Base-by-base conservation (phyloP, 2,797 vertebrate genomes). In the Enteromius thamalakanensis region DNA sequence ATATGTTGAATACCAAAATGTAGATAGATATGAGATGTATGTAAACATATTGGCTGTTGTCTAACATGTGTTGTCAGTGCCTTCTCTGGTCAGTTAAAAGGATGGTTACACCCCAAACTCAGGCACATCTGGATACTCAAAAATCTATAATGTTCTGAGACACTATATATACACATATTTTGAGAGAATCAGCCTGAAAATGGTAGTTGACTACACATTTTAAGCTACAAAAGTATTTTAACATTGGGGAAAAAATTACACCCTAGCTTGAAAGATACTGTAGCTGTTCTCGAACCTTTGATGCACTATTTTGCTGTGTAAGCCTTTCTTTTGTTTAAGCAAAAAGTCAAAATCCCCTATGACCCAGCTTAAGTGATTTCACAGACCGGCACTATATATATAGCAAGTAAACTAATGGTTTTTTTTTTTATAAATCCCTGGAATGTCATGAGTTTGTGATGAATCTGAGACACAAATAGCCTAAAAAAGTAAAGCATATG, bases 271-370 rank as follows among this genome's bases (percentile, higher is more conserved):
- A 75, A 55, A 40, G 11, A 58, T 26, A 26, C 26, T 26, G 26
- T n/a, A 34, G 1, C 37, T 23, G 72, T 21, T 8, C 29, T 55
- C 6, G 0, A 15, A 45, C 9, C 11, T 76, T 42, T 76, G 55
- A 55, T 49, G 53, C 64, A n/a, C 45, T 81, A 19, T 72, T 60
- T 45, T 14, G 3, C 67, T 19, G 29, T 58, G 23, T 21, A 77
- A 81, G 60, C 64, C n/a, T 67, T 42, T 60, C 40, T 65, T 40
- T 82, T 55, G 68, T 80, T 53, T 62, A 70, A 42, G 3, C 21
- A 45, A 70, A 49, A 60, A 75, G 42, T 55, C 34, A 58, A 60
- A 85, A 76, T 87, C 84, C 76, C 84, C 72, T n/a, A 58, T 78
- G 67, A 72, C 75, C 7, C 26, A 29, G 29, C 58, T 47, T 80